Percentiles rank a stretch among this genome's conserved stretches.
Evolutionary conservation across 1,140 invertebrate genomes (phyloP).

Genomic region (Drosophila guanche): DNA sequence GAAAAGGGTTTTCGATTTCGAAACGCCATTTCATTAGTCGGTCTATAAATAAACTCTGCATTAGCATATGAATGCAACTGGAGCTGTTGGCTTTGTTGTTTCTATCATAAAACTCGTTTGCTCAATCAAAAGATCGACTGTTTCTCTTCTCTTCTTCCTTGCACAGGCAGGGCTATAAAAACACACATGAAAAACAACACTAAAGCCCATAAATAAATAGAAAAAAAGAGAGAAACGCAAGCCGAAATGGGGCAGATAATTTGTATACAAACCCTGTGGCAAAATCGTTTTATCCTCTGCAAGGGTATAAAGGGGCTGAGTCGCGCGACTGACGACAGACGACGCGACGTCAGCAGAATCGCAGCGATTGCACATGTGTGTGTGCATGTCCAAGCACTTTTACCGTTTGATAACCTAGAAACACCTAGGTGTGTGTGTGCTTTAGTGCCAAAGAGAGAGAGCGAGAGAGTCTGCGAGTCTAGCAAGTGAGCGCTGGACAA

Average conservation of each 20-base stretch:
- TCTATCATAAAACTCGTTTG: slow-evolving; percentile 51
- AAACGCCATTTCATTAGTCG: slow-evolving; percentile 38
- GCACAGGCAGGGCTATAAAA: too few species aligned
- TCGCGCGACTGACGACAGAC: slow-evolving; percentile 33
- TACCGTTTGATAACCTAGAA: slow-evolving; percentile 79
- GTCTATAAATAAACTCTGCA: slow-evolving; percentile 51
- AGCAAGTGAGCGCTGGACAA: slow-evolving; percentile 50
- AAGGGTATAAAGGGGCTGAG: slow-evolving; percentile 33
- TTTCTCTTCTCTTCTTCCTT: slow-evolving; percentile 16
- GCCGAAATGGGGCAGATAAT: too few species aligned
- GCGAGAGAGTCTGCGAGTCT: slow-evolving; percentile 9
- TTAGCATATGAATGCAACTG: slow-evolving; percentile 61
- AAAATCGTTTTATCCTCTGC: too few species aligned
- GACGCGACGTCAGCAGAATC: slow-evolving; percentile 35
- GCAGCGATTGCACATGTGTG: slow-evolving; percentile 16
- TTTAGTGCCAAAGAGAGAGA: slow-evolving; percentile 9
- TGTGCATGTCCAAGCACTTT: slow-evolving; percentile 47
- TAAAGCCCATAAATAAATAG: too few species aligned
- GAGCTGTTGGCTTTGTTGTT: slow-evolving; percentile 18
- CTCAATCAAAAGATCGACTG: slow-evolving; percentile 22
- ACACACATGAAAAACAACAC: slow-evolving; percentile 18
- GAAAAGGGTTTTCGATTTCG: slow-evolving; percentile 58
- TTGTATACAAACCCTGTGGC: not conserved
- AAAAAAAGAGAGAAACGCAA: too few species aligned
- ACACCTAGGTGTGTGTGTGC: slow-evolving; percentile 39